phyloP scores from a whole-genome alignment of 2,797 vertebrate species.

The Thripadectes ignobilis region DNA sequence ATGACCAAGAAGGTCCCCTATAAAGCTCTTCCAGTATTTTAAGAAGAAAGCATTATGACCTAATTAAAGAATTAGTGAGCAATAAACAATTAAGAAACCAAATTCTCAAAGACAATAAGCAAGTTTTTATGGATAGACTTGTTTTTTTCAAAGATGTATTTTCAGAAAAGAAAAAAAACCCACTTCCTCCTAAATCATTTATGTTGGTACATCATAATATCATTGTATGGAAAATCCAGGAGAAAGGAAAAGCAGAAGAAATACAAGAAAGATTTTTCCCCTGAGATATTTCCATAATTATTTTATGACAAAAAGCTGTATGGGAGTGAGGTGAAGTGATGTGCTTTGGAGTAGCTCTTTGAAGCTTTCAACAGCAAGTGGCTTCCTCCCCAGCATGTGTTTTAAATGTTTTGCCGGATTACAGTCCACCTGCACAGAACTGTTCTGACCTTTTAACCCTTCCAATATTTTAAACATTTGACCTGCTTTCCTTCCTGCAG shows the following conservation, averaged over 20 bases:
- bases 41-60: not conserved
- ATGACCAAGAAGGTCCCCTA: not conserved
- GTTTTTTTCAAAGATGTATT: not conserved
- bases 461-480: conserved; percentile 55
- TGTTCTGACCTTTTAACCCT: not conserved
- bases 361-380: conserved; percentile 50
- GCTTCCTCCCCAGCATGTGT: conserved; percentile 39
- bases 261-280: conserved; percentile 5
- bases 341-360: conserved; percentile 19
- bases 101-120: not conserved
- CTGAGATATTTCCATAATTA: conserved; percentile 35
- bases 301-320: conserved; percentile 12
- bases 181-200: not conserved
- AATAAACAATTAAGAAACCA: not conserved
- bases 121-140: not conserved
- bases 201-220: not conserved
- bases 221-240: not conserved
- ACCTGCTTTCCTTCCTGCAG: conserved; percentile 34
- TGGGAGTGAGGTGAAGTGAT: not conserved
- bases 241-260: not conserved
- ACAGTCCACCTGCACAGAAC: conserved; percentile 12
- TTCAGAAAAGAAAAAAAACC: not conserved
- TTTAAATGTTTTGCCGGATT: conserved; percentile 44
- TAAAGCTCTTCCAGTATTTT: not conserved
- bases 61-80: not conserved